Conservation (phyloP, 2,113 vertebrate species). For the Marmota flaviventris region DNA sequence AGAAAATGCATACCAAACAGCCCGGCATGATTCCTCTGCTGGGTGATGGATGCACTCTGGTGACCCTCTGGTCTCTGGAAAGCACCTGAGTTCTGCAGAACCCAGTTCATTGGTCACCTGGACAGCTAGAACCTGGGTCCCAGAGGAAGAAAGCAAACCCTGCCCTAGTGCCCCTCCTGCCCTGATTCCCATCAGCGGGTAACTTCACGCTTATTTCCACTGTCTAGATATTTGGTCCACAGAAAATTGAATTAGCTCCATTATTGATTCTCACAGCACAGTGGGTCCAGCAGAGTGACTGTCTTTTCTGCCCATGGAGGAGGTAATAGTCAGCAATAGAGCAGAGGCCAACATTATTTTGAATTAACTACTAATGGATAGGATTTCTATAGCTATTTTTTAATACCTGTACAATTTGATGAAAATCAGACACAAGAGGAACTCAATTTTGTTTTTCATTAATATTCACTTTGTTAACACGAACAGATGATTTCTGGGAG, state of each 20-base stretch:
- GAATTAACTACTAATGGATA: conserved; percentile 82
- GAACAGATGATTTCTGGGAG: conserved; percentile 85
- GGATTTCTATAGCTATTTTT: conserved; percentile 83
- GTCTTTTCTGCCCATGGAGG: conserved; percentile 57
- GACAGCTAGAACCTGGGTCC: neutral
- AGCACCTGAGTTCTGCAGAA: neutral
- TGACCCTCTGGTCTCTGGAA: neutral
- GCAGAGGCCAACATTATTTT: conserved; percentile 83
- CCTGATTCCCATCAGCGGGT: neutral
- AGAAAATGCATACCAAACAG: neutral
- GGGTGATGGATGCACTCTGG: rapidly evolving
- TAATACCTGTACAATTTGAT: conserved; percentile 82
- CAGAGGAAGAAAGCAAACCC: neutral
- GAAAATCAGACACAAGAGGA: conserved; percentile 86
- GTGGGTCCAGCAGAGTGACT: conserved; percentile 10
- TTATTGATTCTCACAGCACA: conserved; percentile 31
- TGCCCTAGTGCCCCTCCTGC: neutral
- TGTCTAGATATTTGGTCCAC: conserved; percentile 4
- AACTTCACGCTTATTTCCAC: neutral
- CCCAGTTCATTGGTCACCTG: too few species aligned
- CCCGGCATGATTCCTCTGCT: too few species aligned
- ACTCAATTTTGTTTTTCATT: conserved; percentile 87
- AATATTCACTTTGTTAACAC: conserved; percentile 85
- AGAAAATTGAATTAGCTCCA: conserved; percentile 53
- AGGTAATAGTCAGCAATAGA: conserved; percentile 62